Conservation (phyloP, 2,113 vertebrate genomes). For the Xenopus tropicalis region DNA sequence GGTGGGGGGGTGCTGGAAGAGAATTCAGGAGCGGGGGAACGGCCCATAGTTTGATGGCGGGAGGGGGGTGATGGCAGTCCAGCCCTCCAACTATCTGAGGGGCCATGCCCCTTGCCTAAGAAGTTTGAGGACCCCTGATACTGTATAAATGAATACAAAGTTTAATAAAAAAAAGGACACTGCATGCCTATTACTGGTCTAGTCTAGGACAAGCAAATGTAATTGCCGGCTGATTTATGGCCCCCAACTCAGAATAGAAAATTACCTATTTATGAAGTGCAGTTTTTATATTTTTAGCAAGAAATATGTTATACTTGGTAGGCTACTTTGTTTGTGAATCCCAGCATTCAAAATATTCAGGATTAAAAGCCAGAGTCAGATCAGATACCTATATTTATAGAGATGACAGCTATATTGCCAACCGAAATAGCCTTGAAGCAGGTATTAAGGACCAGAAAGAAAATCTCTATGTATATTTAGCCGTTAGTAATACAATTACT, state of each 20-base stretch:
- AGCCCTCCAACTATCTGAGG: too few relatives aligned
- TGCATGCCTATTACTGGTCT: background rate
- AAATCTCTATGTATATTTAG: conserved; percentile 20
- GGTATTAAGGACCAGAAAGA: conserved; percentile 15
- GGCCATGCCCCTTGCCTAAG: too few relatives aligned
- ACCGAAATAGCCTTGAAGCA: conserved; percentile 19
- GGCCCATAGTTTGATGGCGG: too few relatives aligned
- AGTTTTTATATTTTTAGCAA: conserved; percentile 25
- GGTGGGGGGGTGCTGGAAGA: too few relatives aligned
- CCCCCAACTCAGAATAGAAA: conserved; percentile 15
- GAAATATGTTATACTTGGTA: conserved; percentile 22
- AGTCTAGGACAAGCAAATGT: too few relatives aligned
- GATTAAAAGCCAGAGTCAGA: conserved; percentile 17
- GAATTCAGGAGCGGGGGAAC: too few relatives aligned
- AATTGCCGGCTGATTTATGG: background rate
- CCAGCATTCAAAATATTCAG: conserved; percentile 21
- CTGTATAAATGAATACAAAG: too few relatives aligned
- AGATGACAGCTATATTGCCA: conserved; percentile 26
- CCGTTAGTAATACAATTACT: conserved; percentile 25
- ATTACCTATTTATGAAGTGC: conserved; percentile 24
- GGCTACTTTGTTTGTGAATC: conserved; percentile 29
- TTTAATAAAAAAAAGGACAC: too few relatives aligned
- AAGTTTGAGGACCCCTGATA: too few relatives aligned
- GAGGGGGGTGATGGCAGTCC: too few relatives aligned
- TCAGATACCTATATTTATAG: conserved; percentile 28